Conservation (phyloP, 2,113 vertebrate genomes). For the Pungitius pungitius region DNA sequence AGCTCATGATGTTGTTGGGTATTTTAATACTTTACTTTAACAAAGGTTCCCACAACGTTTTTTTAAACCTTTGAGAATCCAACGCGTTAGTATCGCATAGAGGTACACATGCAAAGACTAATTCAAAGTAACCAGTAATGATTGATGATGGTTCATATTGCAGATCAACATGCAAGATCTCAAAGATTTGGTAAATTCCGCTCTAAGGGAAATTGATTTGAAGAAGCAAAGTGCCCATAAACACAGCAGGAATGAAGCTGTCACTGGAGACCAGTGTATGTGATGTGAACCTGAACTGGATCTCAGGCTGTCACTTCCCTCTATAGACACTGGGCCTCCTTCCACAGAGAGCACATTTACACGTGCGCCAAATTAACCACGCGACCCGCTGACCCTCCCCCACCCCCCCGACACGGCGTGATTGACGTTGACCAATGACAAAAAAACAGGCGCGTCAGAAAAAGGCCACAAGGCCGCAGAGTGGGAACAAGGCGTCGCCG, state of each 20-base stretch:
- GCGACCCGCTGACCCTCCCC: slow-evolving; percentile 21
- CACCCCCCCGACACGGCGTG: slow-evolving; percentile 20
- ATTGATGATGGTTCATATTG: not conserved
- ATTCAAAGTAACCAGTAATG: not conserved
- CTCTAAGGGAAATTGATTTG: not conserved
- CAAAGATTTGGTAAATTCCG: not conserved
- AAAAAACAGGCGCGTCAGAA: slow-evolving; percentile 26
- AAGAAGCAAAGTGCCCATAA: not conserved
- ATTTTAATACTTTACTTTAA: not conserved
- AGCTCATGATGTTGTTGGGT: too few relatives aligned
- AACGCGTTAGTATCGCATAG: not conserved
- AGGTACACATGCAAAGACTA: not conserved
- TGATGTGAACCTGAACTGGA: slow-evolving; percentile 55
- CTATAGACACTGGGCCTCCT: slow-evolving; percentile 34
- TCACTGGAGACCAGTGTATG: slow-evolving; percentile 47
- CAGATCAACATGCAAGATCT: not conserved
- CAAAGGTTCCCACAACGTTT: not conserved
- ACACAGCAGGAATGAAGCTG: slow-evolving; percentile 18
- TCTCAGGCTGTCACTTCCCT: slow-evolving; percentile 52
- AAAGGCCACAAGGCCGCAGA: slow-evolving; percentile 9
- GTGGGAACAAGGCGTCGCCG: not conserved
- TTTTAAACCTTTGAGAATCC: not conserved
- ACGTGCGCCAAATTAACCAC: slow-evolving; percentile 39
- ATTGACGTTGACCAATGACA: slow-evolving; percentile 32
- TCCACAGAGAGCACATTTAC: slow-evolving; percentile 36